Conservation (phyloP, 2,113 vertebrate genomes). For the Laticauda colubrina region DNA sequence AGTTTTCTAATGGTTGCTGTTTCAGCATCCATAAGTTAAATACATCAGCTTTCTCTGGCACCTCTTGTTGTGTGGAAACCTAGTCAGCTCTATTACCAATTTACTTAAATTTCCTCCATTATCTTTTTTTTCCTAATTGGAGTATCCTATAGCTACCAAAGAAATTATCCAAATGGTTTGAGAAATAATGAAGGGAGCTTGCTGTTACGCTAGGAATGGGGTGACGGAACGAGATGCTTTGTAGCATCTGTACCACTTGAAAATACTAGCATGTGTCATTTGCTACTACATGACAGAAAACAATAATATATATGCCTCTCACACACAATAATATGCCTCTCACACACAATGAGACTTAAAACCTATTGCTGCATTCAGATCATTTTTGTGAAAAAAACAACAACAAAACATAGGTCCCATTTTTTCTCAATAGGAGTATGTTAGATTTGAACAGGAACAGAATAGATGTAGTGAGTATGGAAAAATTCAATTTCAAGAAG, state of each 20-base stretch:
- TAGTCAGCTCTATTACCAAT: slow-evolving; percentile 23
- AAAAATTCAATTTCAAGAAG: neutral
- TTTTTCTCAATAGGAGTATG: neutral
- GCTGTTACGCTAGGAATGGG: neutral
- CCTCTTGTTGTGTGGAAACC: slow-evolving; percentile 27
- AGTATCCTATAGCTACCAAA: neutral
- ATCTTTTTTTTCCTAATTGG: neutral
- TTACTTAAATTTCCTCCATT: neutral
- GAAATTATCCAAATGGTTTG: neutral
- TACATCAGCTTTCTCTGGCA: slow-evolving; percentile 25
- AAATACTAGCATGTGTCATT: neutral
- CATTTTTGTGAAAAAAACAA: neutral
- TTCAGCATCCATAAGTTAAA: slow-evolving; percentile 30
- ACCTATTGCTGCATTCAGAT: neutral
- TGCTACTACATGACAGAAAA: neutral
- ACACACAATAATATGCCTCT: neutral
- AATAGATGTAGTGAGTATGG: neutral
- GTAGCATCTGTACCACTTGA: neutral
- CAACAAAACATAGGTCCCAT: neutral
- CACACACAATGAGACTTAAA: neutral
- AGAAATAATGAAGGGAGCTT: neutral
- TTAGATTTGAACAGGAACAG: neutral
- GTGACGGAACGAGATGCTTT: neutral
- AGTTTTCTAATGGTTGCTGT: slow-evolving; percentile 9
- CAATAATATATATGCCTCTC: neutral